phyloP scores from a whole-genome alignment of 2,888 invertebrate genomes.

The Allacma fusca region DNA sequence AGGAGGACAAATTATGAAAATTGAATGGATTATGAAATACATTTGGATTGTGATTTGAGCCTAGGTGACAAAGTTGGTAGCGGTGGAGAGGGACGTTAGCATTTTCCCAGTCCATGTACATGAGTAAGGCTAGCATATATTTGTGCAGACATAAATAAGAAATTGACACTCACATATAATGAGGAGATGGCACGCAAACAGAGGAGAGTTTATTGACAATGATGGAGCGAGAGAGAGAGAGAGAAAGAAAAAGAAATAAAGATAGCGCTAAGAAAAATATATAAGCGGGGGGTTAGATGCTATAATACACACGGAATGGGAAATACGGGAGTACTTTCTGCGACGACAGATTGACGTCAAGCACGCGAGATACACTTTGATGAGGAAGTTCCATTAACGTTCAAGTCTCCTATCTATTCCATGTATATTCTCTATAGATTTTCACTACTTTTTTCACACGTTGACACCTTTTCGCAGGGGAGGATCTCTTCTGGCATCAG shows the following conservation, averaged over 20 bases:
- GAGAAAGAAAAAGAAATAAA: conserved; percentile 20
- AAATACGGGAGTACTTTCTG: conserved; percentile 38
- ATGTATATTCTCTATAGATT: conserved; percentile 5
- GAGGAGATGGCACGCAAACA: conserved; percentile 44
- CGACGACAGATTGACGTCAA: conserved; percentile 53
- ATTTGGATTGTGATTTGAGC: background rate
- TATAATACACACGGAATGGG: conserved; percentile 25
- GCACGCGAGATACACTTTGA: conserved; percentile 58
- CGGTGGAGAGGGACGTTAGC: background rate
- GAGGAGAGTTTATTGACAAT: conserved; percentile 47
- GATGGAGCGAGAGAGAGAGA: conserved; percentile 41
- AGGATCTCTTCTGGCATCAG: background rate
- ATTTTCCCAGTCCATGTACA: background rate
- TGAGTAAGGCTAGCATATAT: background rate
- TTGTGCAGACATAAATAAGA: conserved; percentile 39
- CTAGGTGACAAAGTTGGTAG: conserved; percentile 5
- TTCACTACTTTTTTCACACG: conserved; percentile 42
- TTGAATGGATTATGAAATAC: background rate
- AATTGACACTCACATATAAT: conserved; percentile 44
- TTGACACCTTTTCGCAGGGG: conserved; percentile 41
- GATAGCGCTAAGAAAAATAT: conserved; percentile 19
- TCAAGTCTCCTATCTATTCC: conserved; percentile 40
- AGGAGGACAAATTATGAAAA: background rate
- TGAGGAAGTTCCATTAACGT: conserved; percentile 55
- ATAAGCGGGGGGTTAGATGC: conserved; percentile 16